Percentiles rank a stretch among this genome's conserved stretches.
Evolutionary conservation across 2,888 invertebrate genomes (phyloP).

Genomic region (Thymelicus acteon): DNA sequence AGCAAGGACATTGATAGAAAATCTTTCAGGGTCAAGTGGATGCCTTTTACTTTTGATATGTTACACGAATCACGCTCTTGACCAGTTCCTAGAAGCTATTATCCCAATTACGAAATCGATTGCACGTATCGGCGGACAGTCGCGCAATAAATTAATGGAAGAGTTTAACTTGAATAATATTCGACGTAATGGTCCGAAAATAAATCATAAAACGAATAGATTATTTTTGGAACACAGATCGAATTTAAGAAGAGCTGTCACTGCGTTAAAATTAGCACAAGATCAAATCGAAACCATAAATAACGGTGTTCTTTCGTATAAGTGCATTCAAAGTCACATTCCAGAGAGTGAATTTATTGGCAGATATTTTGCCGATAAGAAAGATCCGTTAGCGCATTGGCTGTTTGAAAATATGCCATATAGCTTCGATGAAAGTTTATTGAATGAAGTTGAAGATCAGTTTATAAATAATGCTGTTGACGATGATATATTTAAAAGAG

Average conservation of each 20-base stretch:
- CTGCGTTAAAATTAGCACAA: constrained; percentile 51
- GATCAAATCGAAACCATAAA: constrained; percentile 54
- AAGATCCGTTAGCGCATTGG: constrained; percentile 57
- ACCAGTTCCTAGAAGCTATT: constrained; percentile 92
- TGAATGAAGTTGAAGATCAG: constrained; percentile 47
- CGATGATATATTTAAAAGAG: constrained; percentile 46
- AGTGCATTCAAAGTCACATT: constrained; percentile 42
- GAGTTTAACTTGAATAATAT: constrained; percentile 72
- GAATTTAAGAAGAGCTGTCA: constrained; percentile 48
- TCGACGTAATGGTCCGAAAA: constrained; percentile 3
- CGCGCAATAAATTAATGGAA: constrained; percentile 79
- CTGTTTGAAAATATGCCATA: constrained; percentile 53
- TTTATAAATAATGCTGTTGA: constrained; percentile 48
- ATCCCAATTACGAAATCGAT: constrained; percentile 83
- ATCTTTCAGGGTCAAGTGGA: constrained; percentile 53
- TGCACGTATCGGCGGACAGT: constrained; percentile 88
- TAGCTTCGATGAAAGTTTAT: constrained; percentile 25
- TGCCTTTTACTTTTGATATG: constrained; percentile 90
- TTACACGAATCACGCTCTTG: constrained; percentile 93
- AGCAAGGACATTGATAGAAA: constrained; percentile 86
- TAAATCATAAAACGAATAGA: not conserved
- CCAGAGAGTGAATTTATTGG: constrained; percentile 47
- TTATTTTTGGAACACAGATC: constrained; percentile 53
- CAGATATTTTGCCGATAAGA: constrained; percentile 45
- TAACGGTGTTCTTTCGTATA: constrained; percentile 55